These are phyloP conservation scores for Rhopalosiphum padi DNA, from an alignment of 1,140 invertebrate genomes.

Conservation along the genomic window DNA sequence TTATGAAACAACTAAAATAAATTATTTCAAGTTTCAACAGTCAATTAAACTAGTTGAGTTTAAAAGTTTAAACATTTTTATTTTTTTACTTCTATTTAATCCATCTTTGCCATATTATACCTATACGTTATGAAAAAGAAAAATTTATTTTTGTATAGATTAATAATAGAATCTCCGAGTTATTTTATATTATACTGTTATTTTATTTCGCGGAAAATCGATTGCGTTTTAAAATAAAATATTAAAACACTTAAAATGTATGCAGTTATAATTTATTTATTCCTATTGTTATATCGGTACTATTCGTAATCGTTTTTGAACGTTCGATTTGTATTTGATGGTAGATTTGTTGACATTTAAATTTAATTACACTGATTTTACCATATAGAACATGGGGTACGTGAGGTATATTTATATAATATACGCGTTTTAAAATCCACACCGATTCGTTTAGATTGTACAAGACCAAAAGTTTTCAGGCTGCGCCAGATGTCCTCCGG, in stretches of 20 bases:
- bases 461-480: constrained; percentile 13
- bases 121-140: too few species aligned
- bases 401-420: background rate
- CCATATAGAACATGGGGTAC: background rate
- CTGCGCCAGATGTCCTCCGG: constrained; percentile 37
- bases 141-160: background rate
- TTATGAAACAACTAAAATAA: too few species aligned
- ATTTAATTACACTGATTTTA: constrained; percentile 20
- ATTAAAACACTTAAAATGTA: background rate
- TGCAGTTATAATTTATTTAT: background rate
- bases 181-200: background rate
- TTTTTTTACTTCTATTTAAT: background rate
- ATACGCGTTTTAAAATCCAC: background rate
- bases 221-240: background rate
- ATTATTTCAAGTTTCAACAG: too few species aligned
- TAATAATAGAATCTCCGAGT: background rate
- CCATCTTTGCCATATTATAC: too few species aligned
- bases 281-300: background rate
- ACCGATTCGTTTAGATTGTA: background rate
- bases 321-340: background rate
- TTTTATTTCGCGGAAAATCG: background rate
- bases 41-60: too few species aligned
- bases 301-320: background rate
- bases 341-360: background rate
- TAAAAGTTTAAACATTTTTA: background rate